Evolutionary conservation across 2,113 vertebrate genomes (phyloP).

Genomic region (Anseranas semipalmata): DNA sequence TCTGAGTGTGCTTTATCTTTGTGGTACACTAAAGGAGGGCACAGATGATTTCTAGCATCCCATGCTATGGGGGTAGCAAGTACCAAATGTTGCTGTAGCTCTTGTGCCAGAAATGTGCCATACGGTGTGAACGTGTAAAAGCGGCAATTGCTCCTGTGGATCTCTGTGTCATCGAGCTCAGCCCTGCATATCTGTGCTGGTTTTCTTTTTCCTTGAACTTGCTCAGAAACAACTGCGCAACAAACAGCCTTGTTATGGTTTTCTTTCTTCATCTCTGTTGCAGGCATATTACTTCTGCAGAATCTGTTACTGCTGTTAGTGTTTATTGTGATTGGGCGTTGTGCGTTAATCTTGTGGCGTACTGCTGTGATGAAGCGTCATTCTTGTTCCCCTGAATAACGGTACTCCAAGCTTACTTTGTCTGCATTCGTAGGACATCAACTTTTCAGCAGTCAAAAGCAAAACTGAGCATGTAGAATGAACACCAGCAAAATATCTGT

Average conservation of each 20-base stretch:
- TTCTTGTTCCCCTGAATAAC: background rate
- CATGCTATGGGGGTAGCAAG: background rate
- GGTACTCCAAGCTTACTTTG: background rate
- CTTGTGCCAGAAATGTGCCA: slow-evolving; percentile 3
- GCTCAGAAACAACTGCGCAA: background rate
- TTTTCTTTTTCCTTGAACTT: background rate
- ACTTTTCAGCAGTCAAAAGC: background rate
- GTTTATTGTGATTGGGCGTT: background rate
- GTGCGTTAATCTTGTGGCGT: background rate
- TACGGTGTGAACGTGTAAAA: slow-evolving; percentile 5
- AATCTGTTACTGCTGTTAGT: background rate
- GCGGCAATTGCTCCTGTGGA: background rate
- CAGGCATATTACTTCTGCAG: background rate
- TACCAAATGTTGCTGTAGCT: slow-evolving; percentile 35
- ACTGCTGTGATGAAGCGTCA: background rate
- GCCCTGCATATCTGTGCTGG: background rate
- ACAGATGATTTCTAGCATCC: slow-evolving; percentile 35
- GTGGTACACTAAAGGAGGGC: background rate
- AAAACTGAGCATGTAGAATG: background rate
- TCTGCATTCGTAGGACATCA: background rate
- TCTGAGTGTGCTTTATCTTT: background rate
- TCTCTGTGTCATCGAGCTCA: background rate
- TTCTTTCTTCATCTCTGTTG: background rate
- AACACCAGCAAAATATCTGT: background rate
- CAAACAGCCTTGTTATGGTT: background rate